Conservation (phyloP, 2,888 invertebrate genomes). For the Papilio elwesi region DNA sequence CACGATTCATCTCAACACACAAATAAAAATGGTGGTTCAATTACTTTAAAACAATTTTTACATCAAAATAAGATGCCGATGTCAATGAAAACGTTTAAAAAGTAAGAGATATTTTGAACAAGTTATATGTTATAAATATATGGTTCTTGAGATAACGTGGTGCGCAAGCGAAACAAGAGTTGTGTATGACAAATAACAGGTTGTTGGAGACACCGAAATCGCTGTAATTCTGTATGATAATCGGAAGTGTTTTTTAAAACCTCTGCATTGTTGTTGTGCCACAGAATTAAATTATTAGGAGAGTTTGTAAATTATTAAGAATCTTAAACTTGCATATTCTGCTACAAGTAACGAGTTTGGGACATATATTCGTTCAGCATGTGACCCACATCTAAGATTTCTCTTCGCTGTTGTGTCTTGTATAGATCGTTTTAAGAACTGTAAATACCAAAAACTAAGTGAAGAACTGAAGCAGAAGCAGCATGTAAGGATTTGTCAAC, state of each 20-base stretch:
- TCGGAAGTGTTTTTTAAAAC: constrained; percentile 60
- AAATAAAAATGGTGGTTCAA: constrained; percentile 84
- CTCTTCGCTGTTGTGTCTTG: constrained; percentile 74
- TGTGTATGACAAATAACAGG: constrained; percentile 82
- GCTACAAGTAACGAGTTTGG: constrained; percentile 52
- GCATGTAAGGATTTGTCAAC: constrained; percentile 46
- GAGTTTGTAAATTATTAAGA: constrained; percentile 34
- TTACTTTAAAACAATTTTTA: constrained; percentile 69
- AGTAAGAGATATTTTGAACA: constrained; percentile 57
- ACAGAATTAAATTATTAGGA: constrained; percentile 40
- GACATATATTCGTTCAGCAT: constrained; percentile 77
- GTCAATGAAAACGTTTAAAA: constrained; percentile 51
- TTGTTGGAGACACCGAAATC: constrained; percentile 82
- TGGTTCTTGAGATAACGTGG: constrained; percentile 67
- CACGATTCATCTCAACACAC: constrained; percentile 74
- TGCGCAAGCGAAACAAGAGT: constrained; percentile 66
- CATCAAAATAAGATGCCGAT: constrained; percentile 59
- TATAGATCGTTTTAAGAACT: constrained; percentile 53
- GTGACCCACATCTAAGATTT: constrained; percentile 83
- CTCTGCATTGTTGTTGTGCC: constrained; percentile 48
- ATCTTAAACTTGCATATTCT: constrained; percentile 45
- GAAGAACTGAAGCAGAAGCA: constrained; percentile 41
- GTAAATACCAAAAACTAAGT: constrained; percentile 45
- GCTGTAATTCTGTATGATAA: constrained; percentile 68
- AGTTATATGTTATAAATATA: constrained; percentile 54